phyloP scores from a whole-genome alignment of 2,797 vertebrate species.

The Thamnophis elegans region DNA sequence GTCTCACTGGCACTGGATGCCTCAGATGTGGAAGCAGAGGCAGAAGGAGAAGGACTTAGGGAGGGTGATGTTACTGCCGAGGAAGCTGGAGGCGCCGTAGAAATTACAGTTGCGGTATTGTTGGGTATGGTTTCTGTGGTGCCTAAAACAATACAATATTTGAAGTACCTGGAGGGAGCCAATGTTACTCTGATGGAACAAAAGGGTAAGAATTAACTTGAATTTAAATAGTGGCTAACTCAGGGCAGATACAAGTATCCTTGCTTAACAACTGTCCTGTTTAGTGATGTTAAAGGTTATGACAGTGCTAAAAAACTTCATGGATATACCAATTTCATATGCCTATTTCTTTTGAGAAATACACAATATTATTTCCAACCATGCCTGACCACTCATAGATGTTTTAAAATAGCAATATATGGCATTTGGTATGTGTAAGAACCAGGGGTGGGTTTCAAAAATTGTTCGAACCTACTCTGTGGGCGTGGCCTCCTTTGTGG shows the following conservation, averaged over 20 bases:
- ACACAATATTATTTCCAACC: not conserved
- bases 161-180: not conserved
- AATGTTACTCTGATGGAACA: not conserved
- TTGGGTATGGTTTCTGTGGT: slow-evolving; percentile 81
- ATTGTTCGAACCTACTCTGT: too few relatives aligned
- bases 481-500: too few relatives aligned
- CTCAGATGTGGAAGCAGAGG: slow-evolving; percentile 75
- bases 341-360: not conserved
- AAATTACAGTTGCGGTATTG: slow-evolving; percentile 93
- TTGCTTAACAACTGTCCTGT: not conserved
- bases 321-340: not conserved
- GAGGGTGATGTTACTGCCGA: slow-evolving; percentile 84
- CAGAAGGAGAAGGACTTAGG: slow-evolving; percentile 84
- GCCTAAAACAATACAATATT: slow-evolving; percentile 71
- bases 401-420: not conserved
- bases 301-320: not conserved
- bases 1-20: slow-evolving; percentile 77
- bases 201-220: not conserved
- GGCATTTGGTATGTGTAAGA: not conserved
- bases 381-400: not conserved
- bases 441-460: too few relatives aligned
- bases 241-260: not conserved
- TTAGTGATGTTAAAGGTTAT: not conserved
- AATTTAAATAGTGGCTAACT: not conserved
- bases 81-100: slow-evolving; percentile 84